Base-by-base conservation (phyloP, 1,140 invertebrate genomes). In the Cydia pomonella region DNA sequence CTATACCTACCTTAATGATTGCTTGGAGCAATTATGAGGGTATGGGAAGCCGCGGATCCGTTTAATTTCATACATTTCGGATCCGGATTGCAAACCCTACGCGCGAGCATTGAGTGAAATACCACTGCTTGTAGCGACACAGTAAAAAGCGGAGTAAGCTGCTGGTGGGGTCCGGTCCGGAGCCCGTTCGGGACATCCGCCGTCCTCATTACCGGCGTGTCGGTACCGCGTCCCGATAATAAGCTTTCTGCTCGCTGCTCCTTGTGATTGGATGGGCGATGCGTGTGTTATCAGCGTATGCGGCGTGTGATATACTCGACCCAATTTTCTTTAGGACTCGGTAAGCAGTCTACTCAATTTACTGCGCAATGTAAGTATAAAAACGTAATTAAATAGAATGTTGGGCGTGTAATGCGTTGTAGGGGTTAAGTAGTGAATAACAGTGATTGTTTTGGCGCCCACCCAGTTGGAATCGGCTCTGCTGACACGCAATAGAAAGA, bases 361-460 rank as follows among this genome's bases (percentile, higher is more conserved):
- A 69, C 64, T 69, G 64, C 33, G 27, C 33, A 64, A 64, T 64
- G 63, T 47, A 69, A 76, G 74, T 79, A 79, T 73, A 27, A 73
- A 76, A 75, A 71, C 44, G 75, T 76, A 79, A 77, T 79, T 77
- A 79, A 75, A 79, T 75, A 66, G 12, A 33, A 73, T 71, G 64
- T 64, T 75, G 47, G 41, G 53, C 3, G 74, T 74, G 75, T 81
- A 82, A 79, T 79, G 82, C 83, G 80, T 77, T 77, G 82, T 77
- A 83, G 74, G 76, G 73, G 82, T 75, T 90, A 88, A 92, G 80
- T 87, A 87, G 80, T 86, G 85, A 89, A 90, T 89, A 89, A 86
- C 87, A 87, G 87, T 89, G 88, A 92, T 90, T 92, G 88, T 91
- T 87, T 91, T 91, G 89, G 88, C 89, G 81, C 81, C 64, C 81